These are phyloP conservation scores for Patella pellucida DNA, from an alignment of 2,888 invertebrate genomes.

Conservation along the genomic window DNA sequence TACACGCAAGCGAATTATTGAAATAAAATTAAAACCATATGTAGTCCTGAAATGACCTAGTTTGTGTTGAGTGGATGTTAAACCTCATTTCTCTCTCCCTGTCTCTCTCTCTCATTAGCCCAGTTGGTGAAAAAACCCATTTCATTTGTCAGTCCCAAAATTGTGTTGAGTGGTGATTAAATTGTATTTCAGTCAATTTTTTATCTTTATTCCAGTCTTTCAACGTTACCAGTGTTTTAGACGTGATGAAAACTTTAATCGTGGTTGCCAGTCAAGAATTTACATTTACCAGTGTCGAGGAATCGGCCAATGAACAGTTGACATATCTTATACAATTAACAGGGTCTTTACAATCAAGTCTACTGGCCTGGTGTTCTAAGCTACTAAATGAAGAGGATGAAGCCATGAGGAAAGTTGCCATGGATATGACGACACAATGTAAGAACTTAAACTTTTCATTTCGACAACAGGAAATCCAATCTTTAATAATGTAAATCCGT, in stretches of 20 bases:
- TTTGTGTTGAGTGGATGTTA: no score
- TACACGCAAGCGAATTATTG: no score
- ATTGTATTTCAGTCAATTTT: not conserved
- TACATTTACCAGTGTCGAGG: constrained; percentile 41
- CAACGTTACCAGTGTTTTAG: constrained; percentile 54
- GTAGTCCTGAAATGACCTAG: no score
- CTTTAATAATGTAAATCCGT: no score
- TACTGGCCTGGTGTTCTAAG: constrained; percentile 64
- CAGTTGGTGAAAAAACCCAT: no score
- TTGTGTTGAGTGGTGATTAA: no score
- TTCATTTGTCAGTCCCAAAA: no score
- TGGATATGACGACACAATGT: not conserved
- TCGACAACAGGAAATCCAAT: not conserved
- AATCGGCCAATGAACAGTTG: constrained; percentile 50
- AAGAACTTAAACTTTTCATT: not conserved
- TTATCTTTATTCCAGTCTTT: constrained; percentile 51
- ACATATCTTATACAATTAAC: constrained; percentile 64
- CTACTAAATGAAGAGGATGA: constrained; percentile 53
- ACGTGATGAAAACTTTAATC: constrained; percentile 67
- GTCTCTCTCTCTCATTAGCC: no score
- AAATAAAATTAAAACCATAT: no score
- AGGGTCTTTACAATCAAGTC: constrained; percentile 66
- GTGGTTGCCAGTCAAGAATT: constrained; percentile 65
- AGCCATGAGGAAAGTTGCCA: constrained; percentile 14
- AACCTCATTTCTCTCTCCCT: no score